Percentiles rank a stretch among this genome's conserved stretches.
Conservation (phyloP, 1,140 invertebrate genomes). For the Mizuhopecten yessoensis region DNA sequence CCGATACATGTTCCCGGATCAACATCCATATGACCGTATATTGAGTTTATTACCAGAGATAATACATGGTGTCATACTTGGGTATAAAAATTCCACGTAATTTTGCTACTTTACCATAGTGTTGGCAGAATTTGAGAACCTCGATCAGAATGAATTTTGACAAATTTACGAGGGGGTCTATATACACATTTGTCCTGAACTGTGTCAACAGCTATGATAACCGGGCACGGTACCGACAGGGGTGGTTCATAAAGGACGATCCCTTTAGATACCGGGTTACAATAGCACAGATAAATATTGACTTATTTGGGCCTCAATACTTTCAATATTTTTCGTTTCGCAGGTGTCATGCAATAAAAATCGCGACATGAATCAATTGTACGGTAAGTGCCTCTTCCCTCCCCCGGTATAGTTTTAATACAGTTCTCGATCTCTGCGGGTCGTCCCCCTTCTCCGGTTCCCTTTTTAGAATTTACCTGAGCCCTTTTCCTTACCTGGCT, state of each 20-base stretch:
- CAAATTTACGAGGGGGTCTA: constrained; percentile 60
- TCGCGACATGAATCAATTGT: not conserved
- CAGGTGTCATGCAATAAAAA: constrained; percentile 42
- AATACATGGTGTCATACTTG: not conserved
- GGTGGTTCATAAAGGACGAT: constrained; percentile 39
- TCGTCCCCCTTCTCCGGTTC: constrained; percentile 27
- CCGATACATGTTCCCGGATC: not conserved
- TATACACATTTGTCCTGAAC: constrained; percentile 52
- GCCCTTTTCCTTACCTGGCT: constrained; percentile 3
- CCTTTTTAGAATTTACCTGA: constrained; percentile 25
- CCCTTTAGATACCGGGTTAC: constrained; percentile 26
- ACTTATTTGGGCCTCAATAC: constrained; percentile 50
- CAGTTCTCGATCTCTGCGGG: constrained; percentile 1
- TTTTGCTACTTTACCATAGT: constrained; percentile 47
- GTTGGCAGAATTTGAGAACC: constrained; percentile 44
- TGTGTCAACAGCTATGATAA: constrained; percentile 49
- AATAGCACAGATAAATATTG: constrained; percentile 55
- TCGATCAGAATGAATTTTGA: constrained; percentile 58
- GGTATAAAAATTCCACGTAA: not conserved
- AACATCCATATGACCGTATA: not conserved
- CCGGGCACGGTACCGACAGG: constrained; percentile 31
- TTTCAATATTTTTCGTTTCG: constrained; percentile 53
- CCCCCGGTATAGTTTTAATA: not conserved
- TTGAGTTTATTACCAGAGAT: not conserved
- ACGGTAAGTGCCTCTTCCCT: not conserved